phyloP scores from a whole-genome alignment of 2,113 vertebrate genomes.

The Hydrochoerus hydrochaeris region DNA sequence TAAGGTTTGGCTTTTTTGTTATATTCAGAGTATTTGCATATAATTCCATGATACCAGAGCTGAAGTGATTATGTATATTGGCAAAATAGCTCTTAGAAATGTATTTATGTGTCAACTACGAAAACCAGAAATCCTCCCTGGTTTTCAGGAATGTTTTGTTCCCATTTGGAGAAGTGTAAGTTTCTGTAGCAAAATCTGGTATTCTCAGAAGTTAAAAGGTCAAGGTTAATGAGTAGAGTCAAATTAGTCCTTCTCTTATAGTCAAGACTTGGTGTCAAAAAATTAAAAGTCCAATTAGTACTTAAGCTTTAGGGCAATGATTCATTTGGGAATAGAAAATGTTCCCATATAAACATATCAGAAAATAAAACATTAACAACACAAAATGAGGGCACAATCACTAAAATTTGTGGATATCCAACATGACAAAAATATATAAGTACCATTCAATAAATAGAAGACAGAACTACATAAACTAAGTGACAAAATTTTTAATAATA shows the following conservation, averaged over 20 bases:
- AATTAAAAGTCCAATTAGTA: constrained; percentile 24
- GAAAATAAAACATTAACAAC: constrained; percentile 1
- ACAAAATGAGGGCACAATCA: constrained; percentile 4
- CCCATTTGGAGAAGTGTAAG: not conserved
- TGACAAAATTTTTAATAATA: too few relatives aligned
- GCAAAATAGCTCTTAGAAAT: not conserved
- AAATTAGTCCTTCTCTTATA: not conserved
- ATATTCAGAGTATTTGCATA: not conserved
- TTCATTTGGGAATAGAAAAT: constrained; percentile 7
- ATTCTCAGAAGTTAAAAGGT: constrained; percentile 27
- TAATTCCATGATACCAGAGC: not conserved
- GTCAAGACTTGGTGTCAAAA: not conserved
- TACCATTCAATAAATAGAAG: not conserved
- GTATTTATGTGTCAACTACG: not conserved
- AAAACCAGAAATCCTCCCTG: not conserved
- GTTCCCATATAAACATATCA: constrained; percentile 34
- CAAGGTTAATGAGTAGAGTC: constrained; percentile 3
- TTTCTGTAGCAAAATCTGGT: not conserved
- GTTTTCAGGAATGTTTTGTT: not conserved
- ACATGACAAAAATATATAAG: not conserved
- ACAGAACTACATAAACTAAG: too few relatives aligned
- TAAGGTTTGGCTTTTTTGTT: not conserved
- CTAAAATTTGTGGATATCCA: not conserved
- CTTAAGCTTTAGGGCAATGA: constrained; percentile 11
- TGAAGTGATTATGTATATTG: not conserved